Base-by-base conservation (phyloP, 1,140 invertebrate genomes). In the Meteorus sp. region DNA sequence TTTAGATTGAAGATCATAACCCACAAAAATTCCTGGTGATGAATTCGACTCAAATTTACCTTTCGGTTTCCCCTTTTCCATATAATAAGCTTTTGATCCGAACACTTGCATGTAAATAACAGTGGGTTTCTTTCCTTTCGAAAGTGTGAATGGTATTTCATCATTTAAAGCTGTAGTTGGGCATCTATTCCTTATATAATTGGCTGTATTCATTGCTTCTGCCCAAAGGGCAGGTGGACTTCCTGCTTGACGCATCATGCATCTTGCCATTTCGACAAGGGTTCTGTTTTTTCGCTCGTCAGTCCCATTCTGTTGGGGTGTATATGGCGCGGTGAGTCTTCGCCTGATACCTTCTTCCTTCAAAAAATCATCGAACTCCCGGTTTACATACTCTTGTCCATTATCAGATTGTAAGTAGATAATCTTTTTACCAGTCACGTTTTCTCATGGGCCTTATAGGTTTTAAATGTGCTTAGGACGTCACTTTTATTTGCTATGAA, bases 141-240 rank as follows among this genome's bases (percentile, higher is more conserved):
- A 65, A 2, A 48, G 19, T 44, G 65, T 45, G 25, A 44, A 61
- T 9, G 66, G 67, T 39, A 54, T 67, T 20, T 56, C 19, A 7
- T 43, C 58, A 25, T 47, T 29, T 35, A 68, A 43, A n/a, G 62
- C 50, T 31, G 29, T 52, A 9, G 65, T 55, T 0, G 59, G 54
- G 39, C 65, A 56, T 63, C 71, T 35, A 54, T 80, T 79, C 29
- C 68, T 57, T 6, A 72, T 60, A 48, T 79, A 72, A 19, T 45
- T 62, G 1, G 73, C 72, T 1, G 64, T 71, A 3, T 55, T 43
- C 2, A 70, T 54, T 2, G 77, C 72, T 56, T 79, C 76, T 7
- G 64, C 73, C 76, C 76, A 80, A 31, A 70, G 68, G 0, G 3
- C 0, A 2, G 44, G 15, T 7, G 65, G 45, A 2, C 39, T 15